These are phyloP conservation scores for Helleia helle DNA, from an alignment of 2,888 invertebrate species.

Conservation along the genomic window DNA sequence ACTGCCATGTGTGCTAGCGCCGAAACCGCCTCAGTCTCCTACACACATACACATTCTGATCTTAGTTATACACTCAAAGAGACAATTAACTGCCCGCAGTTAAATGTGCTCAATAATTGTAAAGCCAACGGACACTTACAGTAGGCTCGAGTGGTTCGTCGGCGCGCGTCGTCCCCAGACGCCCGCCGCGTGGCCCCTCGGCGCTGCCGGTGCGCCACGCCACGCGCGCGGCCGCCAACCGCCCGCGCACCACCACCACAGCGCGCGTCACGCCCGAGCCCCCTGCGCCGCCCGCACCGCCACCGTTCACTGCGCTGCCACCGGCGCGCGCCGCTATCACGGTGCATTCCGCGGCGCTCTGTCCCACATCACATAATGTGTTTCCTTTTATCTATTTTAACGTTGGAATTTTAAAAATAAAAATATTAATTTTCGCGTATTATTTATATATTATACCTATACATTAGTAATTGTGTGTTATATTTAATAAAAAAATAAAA, in stretches of 20 bases:
- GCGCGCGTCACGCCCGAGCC: constrained; percentile 38
- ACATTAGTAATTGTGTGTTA: too few relatives aligned
- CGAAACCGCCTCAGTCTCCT: constrained; percentile 1
- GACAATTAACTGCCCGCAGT: too few relatives aligned
- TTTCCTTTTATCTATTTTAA: neutral
- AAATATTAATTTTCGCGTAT: too few relatives aligned
- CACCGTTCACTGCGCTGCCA: constrained; percentile 23
- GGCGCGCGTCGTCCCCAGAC: constrained; percentile 54
- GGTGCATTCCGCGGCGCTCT: constrained; percentile 74
- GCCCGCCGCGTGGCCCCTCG: constrained; percentile 77
- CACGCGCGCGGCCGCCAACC: constrained; percentile 73
- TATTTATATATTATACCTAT: too few relatives aligned
- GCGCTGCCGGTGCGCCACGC: constrained; percentile 76
- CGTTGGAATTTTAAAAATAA: too few relatives aligned
- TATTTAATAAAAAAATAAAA: too few relatives aligned
- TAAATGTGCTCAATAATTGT: too few relatives aligned
- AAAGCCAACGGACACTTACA: too few relatives aligned
- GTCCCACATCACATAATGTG: constrained; percentile 38
- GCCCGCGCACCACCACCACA: constrained; percentile 80
- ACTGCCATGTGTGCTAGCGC: constrained; percentile 53
- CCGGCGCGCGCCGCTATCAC: constrained; percentile 33
- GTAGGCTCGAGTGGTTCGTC: neutral
- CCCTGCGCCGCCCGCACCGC: constrained; percentile 26
- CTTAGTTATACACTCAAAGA: too few relatives aligned
- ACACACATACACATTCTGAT: too few relatives aligned